These are phyloP conservation scores for Actenoides hombroni DNA, from an alignment of 2,113 vertebrate species.

Conservation along the genomic window DNA sequence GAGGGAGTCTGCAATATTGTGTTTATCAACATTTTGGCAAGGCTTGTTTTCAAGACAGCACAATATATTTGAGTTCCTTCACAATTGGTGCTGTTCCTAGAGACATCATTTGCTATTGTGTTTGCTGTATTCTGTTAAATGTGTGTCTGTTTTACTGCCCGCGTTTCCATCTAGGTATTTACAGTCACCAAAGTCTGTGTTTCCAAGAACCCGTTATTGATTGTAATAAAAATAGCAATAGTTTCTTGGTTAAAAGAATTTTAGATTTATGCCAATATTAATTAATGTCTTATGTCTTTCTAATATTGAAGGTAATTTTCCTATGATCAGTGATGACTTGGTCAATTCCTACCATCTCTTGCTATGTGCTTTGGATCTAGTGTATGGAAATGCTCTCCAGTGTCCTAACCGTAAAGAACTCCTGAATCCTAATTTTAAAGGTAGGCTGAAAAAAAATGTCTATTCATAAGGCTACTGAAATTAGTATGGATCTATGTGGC, in stretches of 20 bases:
- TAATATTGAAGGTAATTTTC: constrained; percentile 87
- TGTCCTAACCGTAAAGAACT: constrained; percentile 89
- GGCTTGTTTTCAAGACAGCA: background rate
- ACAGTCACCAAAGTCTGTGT: background rate
- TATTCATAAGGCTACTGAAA: background rate
- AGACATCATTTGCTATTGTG: background rate
- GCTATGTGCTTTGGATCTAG: constrained; percentile 89
- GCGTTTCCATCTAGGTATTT: background rate
- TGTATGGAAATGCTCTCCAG: constrained; percentile 89
- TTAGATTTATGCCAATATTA: background rate
- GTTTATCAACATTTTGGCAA: background rate
- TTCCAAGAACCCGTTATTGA: background rate
- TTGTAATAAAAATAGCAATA: background rate
- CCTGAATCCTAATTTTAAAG: constrained; percentile 88
- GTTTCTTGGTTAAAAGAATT: background rate
- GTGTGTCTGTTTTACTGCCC: background rate
- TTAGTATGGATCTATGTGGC: background rate
- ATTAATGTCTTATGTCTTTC: background rate
- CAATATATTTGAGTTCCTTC: background rate
- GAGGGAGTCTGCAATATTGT: background rate
- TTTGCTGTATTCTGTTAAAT: background rate
- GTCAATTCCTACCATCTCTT: constrained; percentile 96
- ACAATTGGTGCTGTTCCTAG: background rate
- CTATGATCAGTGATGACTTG: constrained; percentile 95
- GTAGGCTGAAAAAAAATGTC: constrained; percentile 61